phyloP scores from a whole-genome alignment of 2,113 vertebrate species.

The Zosterops lateralis region DNA sequence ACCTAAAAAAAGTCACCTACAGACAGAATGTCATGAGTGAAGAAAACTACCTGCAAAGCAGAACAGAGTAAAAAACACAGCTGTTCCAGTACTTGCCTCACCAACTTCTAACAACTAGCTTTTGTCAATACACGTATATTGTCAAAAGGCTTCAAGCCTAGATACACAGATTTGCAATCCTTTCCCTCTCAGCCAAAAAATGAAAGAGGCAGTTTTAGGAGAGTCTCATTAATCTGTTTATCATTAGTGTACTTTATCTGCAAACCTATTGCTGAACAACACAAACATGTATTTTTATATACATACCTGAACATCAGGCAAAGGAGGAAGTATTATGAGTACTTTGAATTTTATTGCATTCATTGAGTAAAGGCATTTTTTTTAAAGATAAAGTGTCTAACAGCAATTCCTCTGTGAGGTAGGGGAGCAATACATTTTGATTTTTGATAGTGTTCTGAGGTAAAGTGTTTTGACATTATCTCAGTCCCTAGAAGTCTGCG shows the following conservation, averaged over 20 bases:
- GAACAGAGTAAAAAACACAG: background rate
- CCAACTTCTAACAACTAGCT: background rate
- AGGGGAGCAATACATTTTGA: background rate
- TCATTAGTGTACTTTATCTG: background rate
- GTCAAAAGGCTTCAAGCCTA: background rate
- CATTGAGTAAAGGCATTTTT: background rate
- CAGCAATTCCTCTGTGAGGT: background rate
- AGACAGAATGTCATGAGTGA: background rate
- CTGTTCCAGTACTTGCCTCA: background rate
- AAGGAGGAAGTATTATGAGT: background rate
- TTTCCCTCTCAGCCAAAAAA: background rate
- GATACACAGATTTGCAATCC: background rate
- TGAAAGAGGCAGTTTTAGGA: background rate
- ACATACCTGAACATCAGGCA: background rate
- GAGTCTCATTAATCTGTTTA: background rate
- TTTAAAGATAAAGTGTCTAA: background rate
- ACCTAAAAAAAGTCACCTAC: background rate
- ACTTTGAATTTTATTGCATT: background rate
- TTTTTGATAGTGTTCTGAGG: background rate
- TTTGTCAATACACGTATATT: rapidly evolving
- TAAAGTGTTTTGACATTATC: background rate
- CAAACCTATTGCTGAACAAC: background rate
- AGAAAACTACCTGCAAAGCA: background rate
- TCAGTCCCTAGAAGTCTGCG: background rate
- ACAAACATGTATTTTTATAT: background rate